A percentile compares a stretch with the other conserved stretches of the same genome.
Conservation (phyloP, 1,140 invertebrate species). For the Drosophila tristis region DNA sequence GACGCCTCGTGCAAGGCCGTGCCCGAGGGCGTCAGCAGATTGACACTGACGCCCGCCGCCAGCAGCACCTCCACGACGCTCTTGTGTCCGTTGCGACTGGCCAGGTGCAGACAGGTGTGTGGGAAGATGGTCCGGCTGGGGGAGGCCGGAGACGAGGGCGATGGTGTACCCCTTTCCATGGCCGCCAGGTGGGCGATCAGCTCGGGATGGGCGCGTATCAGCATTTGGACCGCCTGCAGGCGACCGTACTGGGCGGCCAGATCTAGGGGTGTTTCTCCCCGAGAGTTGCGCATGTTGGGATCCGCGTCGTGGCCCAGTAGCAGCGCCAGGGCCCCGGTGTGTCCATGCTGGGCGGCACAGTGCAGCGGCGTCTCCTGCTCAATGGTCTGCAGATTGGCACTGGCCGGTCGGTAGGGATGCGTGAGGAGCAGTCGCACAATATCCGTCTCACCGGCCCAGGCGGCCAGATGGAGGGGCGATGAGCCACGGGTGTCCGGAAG, state of each 20-base stretch:
- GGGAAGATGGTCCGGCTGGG: constrained; percentile 86
- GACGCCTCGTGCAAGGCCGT: constrained; percentile 98
- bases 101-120: constrained; percentile 96
- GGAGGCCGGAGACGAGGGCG: constrained; percentile 69
- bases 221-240: constrained; percentile 93
- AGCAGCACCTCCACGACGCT: constrained; percentile 93
- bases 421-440: constrained; percentile 92
- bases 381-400: constrained; percentile 95
- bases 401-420: constrained; percentile 90
- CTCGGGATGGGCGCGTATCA: constrained; percentile 92
- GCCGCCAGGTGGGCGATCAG: constrained; percentile 89
- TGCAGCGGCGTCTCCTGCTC: constrained; percentile 97
- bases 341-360: constrained; percentile 97
- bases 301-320: constrained; percentile 95
- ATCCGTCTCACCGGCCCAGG: constrained; percentile 94
- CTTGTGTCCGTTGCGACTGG: constrained; percentile 95
- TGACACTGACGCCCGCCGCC: constrained; percentile 94
- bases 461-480: constrained; percentile 93
- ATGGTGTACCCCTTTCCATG: constrained; percentile 51
- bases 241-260: constrained; percentile 95
- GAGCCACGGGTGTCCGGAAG: constrained; percentile 93
- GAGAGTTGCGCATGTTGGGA: constrained; percentile 94
- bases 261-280: constrained; percentile 96
- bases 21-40: constrained; percentile 93
- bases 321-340: constrained; percentile 94